Evolutionary conservation across 2,113 vertebrate genomes (phyloP), one percentile per base, ranked within the genome.

Genomic region (Nerophis ophidion): DNA sequence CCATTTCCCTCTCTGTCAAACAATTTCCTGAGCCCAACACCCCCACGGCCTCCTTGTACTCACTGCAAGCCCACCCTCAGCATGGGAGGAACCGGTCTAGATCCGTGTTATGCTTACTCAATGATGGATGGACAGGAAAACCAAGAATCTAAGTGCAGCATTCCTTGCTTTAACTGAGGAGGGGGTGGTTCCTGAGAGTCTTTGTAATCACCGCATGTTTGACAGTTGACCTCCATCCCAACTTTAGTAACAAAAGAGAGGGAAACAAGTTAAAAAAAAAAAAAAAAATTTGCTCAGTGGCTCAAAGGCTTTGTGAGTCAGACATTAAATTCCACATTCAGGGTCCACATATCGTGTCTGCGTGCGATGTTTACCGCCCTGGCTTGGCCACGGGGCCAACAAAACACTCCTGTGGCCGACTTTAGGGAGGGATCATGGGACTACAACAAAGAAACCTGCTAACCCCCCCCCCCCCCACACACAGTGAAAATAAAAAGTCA

Each of bases 241-340:
- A 77, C 57, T 70, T 72, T 74, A 79, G 67, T 52, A 66, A 57
- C 36, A 68, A 36, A 65, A 71, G 77, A 52, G 58, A 68, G 65
- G 26, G 35, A 61, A 57, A 55, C 61, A 66, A 65, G 62, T 57
- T 76, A 61, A 70, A 80, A 71, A 80, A 69, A 26, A 61, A 69
- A 55, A 47, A 62, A 48, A 58, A 51, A 61, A 78, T 72, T 74
- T 77, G 73, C 78, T 77, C 76, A 68, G 61, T 64, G 73, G 79
- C 68, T 79, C 76, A 82, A 83, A 75, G 77, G 70, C 78, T 85
- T 79, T 82, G 66, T 81, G 80, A 82, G 81, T 85, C 84, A 84
- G 81, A 85, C 85, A 85, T 80, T 70, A 86, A 86, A 88, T 90
- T 89, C 85, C 87, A 86, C 87, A 88, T 71, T 75, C 71, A 70